Base-by-base conservation (phyloP, 30 jellyfish, hydroid and myxozoan species). In the Hydractinia echinata region DNA sequence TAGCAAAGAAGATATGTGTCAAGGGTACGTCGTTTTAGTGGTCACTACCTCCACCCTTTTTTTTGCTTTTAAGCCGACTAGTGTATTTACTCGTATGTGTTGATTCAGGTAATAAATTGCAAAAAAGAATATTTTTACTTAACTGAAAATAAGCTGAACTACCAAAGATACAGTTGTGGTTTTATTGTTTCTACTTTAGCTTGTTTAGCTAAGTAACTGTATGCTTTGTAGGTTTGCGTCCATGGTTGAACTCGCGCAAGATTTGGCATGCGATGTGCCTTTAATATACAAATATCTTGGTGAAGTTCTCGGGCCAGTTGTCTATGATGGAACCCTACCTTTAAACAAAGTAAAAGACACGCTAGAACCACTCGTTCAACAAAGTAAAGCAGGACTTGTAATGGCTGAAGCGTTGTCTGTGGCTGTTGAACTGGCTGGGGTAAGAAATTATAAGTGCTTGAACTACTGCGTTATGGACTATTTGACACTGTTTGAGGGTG, bases 331-430 rank as follows among this genome's bases (percentile, higher is more conserved):
- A 50, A 62, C 88, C 15, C 20, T 91, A 78, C 93, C 96, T 9
- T 83, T 91, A 53, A 61, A 79, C 66, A 88, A 77, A 51, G 53
- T 91, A 58, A 85, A 82, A 30, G 81, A 91, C 1, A 64, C 81
- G 44, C 74, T 85, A 14, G 97, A 91, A 68, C 95, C 97, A 13
- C 83, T 86, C 19, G 88, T 84, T 39, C 55, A 72, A 54, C 61
- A 82, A 71, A 83, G 78, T 73, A 78, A 85, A 79, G 95, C 93
- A 44, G 96, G 96, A 6, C 53, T 81, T 74, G 80, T 82, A 9
- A 86, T 91, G 96, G 96, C 97, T 2, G 92, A 91, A 58, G 86
- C 85, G 21, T 67, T 91, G 13, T 81, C 97, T 10, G 95, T 86
- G 5, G 95, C 88, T 50, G 89, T 87, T 9, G 73, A 83, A 78